These are phyloP conservation scores for Acrossocheilus wenchowensis DNA, from an alignment of 2,797 vertebrate genomes.

Conservation along the genomic window DNA sequence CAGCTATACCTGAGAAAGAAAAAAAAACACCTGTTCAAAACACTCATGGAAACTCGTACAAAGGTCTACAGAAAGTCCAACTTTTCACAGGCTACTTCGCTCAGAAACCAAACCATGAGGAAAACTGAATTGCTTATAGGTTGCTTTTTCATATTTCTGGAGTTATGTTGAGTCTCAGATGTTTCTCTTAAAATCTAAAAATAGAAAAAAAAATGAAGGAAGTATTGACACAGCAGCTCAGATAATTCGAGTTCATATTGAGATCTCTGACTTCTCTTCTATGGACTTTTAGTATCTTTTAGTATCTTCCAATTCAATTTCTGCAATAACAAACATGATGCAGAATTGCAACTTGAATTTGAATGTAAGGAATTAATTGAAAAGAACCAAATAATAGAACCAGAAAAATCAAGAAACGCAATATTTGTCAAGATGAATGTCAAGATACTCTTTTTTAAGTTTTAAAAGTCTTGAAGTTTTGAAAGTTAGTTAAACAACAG, in stretches of 20 bases:
- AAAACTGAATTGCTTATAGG: neutral
- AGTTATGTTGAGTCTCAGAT: neutral
- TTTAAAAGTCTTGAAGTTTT: neutral
- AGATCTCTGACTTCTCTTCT: neutral
- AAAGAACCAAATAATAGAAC: neutral
- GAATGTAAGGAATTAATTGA: neutral
- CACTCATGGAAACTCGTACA: neutral
- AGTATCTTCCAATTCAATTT: neutral
- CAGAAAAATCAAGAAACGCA: neutral
- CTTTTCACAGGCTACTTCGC: neutral
- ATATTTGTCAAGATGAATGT: neutral
- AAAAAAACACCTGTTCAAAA: constrained; percentile 22
- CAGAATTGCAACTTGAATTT: neutral
- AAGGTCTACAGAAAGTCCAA: constrained; percentile 1
- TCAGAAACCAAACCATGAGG: neutral
- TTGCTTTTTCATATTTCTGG: neutral
- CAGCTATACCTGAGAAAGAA: constrained; percentile 6
- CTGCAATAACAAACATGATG: no score
- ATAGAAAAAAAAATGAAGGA: neutral
- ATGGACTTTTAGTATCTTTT: neutral
- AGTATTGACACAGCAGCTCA: neutral
- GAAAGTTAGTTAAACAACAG: neutral
- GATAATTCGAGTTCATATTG: neutral
- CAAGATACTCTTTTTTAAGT: neutral
- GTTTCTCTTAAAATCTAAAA: neutral